Percentiles rank a stretch among this genome's conserved stretches.
phyloP scores from a whole-genome alignment of 1,140 invertebrate genomes.

The Bathynomus jamesi region DNA sequence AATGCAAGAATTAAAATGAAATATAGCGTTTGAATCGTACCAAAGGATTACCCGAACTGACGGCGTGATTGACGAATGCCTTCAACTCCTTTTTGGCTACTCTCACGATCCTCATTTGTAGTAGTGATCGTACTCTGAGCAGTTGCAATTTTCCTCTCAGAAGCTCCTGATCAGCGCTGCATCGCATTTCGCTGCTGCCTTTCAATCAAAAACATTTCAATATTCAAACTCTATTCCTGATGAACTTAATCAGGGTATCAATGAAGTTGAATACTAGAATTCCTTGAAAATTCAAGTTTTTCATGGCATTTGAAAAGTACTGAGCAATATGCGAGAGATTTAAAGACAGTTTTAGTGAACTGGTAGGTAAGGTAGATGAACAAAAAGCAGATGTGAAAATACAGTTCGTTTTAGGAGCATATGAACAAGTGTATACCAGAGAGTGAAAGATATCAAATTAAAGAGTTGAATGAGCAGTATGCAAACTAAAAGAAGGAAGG shows the following conservation, averaged over 20 bases:
- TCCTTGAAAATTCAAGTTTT: not conserved
- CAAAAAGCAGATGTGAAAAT: not conserved
- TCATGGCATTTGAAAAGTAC: too few species aligned
- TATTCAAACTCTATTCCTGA: constrained; percentile 17
- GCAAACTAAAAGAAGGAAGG: too few species aligned
- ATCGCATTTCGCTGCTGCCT: constrained; percentile 41
- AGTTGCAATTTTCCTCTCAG: constrained; percentile 52
- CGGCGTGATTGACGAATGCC: constrained; percentile 37
- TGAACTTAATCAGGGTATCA: not conserved
- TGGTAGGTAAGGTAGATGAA: not conserved
- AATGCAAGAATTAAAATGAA: not conserved
- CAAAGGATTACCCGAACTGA: constrained; percentile 29
- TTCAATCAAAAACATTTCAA: constrained; percentile 20
- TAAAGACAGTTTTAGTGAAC: not conserved
- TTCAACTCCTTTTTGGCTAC: constrained; percentile 41
- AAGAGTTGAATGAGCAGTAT: too few species aligned
- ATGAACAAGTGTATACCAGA: too few species aligned
- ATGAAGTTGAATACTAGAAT: not conserved
- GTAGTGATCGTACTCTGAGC: constrained; percentile 52
- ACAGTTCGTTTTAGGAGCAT: too few species aligned
- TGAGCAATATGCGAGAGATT: not conserved
- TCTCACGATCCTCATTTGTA: constrained; percentile 50
- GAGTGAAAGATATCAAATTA: too few species aligned
- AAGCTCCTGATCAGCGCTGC: constrained; percentile 32
- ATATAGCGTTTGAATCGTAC: constrained; percentile 6